phyloP scores from a whole-genome alignment of 1,140 invertebrate genomes.

The Meloidogyne exigua region DNA sequence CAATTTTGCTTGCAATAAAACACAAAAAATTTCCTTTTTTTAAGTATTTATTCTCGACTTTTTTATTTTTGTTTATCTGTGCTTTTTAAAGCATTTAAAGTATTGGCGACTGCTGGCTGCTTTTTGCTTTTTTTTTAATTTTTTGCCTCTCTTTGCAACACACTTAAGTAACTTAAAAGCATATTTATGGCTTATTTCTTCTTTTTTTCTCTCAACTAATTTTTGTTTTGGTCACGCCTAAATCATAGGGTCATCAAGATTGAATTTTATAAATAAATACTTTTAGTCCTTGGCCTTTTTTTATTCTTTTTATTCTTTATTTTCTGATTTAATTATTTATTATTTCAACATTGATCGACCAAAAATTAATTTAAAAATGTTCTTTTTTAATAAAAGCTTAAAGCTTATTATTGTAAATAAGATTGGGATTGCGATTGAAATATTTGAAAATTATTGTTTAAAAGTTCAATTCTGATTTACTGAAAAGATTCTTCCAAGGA shows the following conservation, averaged over 20 bases:
- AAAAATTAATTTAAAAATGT: no score
- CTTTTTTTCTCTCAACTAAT: not conserved
- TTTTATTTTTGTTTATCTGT: not conserved
- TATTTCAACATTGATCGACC: no score
- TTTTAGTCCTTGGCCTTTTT: not conserved
- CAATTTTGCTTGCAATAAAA: not conserved
- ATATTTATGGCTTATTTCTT: not conserved
- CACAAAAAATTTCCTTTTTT: not conserved
- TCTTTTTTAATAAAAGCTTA: no score
- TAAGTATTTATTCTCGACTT: not conserved
- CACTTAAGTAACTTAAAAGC: not conserved
- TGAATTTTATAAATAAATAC: not conserved
- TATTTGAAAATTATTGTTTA: no score
- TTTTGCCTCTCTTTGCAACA: not conserved
- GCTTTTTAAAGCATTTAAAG: not conserved
- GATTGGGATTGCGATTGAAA: no score
- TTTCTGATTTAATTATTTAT: no score
- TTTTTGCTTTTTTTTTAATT: not conserved
- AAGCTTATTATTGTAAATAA: no score
- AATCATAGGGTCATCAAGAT: not conserved
- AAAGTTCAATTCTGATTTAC: no score
- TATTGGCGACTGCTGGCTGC: not conserved
- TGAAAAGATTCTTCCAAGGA: no score
- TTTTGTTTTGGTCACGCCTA: constrained; percentile 4
- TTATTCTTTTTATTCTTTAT: not conserved